Percentiles rank a stretch among this genome's conserved stretches.
These are phyloP conservation scores for Epinotia brunnichana DNA, from an alignment of 2,888 invertebrate species.

Conservation along the genomic window DNA sequence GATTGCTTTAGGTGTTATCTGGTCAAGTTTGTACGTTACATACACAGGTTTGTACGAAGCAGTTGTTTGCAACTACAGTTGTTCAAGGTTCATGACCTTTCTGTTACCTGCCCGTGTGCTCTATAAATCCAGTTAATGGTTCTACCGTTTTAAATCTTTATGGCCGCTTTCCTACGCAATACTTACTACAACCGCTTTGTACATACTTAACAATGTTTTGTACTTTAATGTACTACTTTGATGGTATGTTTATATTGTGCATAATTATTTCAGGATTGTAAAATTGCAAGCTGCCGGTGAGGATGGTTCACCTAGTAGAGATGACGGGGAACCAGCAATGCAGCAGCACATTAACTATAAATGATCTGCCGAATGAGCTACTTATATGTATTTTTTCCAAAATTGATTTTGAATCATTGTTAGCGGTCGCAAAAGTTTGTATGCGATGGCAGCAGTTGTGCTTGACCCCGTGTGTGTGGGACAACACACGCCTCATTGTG, in stretches of 20 bases:
- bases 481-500: slow-evolving; percentile 79
- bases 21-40: background rate
- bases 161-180: background rate
- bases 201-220: background rate
- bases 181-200: background rate
- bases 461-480: slow-evolving; percentile 80
- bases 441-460: slow-evolving; percentile 80
- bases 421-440: slow-evolving; percentile 78
- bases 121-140: slow-evolving; percentile 5
- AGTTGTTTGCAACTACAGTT: slow-evolving; percentile 48
- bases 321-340: slow-evolving; percentile 69
- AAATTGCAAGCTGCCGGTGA: slow-evolving; percentile 57
- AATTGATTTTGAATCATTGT: slow-evolving; percentile 80
- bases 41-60: background rate
- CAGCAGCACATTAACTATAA: slow-evolving; percentile 69
- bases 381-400: slow-evolving; percentile 81
- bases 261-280: slow-evolving; percentile 61
- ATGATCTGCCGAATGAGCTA: slow-evolving; percentile 81
- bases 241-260: slow-evolving; percentile 22
- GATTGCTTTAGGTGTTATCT: background rate
- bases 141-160: slow-evolving; percentile 17
- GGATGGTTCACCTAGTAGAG: slow-evolving; percentile 80
- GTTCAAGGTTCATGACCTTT: slow-evolving; percentile 70
- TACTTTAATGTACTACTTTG: background rate
- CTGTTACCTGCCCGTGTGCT: slow-evolving; percentile 46